These are phyloP conservation scores for Galerucella calmariensis DNA, from an alignment of 2,888 invertebrate genomes.

Conservation along the genomic window DNA sequence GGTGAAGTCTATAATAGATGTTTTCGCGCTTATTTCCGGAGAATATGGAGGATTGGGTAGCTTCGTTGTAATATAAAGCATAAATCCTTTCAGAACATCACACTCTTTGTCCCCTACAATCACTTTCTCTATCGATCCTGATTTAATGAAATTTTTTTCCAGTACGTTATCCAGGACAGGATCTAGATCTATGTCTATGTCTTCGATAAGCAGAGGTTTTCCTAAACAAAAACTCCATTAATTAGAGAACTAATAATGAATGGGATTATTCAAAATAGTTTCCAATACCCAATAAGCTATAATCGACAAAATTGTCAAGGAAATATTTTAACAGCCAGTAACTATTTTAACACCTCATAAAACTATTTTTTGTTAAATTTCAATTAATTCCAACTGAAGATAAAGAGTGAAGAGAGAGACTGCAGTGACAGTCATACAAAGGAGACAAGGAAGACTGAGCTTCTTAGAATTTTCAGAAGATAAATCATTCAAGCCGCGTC, in stretches of 20 bases:
- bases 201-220: conserved; percentile 92
- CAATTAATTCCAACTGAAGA: no score
- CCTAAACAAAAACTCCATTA: conserved; percentile 61
- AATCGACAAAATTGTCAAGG: no score
- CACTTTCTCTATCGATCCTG: conserved; percentile 95
- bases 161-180: conserved; percentile 96
- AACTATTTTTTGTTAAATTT: no score
- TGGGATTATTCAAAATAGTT: no score
- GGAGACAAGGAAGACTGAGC: no score
- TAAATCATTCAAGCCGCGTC: no score
- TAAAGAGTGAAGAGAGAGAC: no score
- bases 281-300: no score
- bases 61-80: conserved; percentile 96
- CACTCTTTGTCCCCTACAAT: conserved; percentile 96
- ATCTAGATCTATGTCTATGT: conserved; percentile 93
- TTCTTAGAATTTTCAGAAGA: no score
- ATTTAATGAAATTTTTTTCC: conserved; percentile 97
- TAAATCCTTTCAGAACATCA: conserved; percentile 95
- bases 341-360: no score
- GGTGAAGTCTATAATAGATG: conserved; percentile 96
- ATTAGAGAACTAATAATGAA: neutral
- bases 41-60: conserved; percentile 96
- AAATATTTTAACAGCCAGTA: no score
- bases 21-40: conserved; percentile 96
- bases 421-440: no score